phyloP scores from a whole-genome alignment of 2,797 vertebrate species.

The Mus caroli region DNA sequence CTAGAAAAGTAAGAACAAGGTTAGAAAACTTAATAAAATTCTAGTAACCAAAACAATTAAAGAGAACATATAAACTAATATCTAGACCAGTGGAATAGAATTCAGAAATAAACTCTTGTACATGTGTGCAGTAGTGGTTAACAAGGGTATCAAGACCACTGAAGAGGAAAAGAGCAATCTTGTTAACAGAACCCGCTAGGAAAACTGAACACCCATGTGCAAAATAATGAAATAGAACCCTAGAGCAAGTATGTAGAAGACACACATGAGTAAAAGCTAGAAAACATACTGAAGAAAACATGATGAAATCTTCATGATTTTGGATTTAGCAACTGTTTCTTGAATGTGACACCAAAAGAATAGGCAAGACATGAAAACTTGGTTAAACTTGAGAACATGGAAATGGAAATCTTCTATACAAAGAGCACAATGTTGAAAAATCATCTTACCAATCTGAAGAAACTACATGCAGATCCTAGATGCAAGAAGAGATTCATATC shows the following conservation, averaged over 20 bases:
- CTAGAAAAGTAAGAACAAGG: not conserved
- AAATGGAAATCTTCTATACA: constrained; percentile 12
- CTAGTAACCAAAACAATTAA: not conserved
- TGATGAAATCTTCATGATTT: not conserved
- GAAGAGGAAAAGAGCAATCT: not conserved
- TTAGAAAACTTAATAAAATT: not conserved
- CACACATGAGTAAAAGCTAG: not conserved
- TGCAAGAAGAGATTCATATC: not conserved
- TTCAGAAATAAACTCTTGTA: not conserved
- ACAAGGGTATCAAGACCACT: not conserved
- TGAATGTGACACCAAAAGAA: not conserved
- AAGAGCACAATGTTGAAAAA: not conserved
- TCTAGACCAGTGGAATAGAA: not conserved
- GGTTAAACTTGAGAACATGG: not conserved
- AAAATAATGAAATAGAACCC: not conserved
- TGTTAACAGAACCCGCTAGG: not conserved
- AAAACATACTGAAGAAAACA: not conserved
- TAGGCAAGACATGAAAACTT: not conserved
- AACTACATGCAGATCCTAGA: not conserved
- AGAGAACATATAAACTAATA: not conserved
- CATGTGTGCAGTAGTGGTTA: not conserved
- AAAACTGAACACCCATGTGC: not conserved
- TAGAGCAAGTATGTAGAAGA: not conserved
- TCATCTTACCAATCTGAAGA: not conserved
- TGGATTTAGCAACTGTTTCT: constrained; percentile 11